Evolutionary conservation across 2,888 invertebrate species (phyloP), one percentile per base, ranked within the genome.

Genomic region (Julus scandinavius): DNA sequence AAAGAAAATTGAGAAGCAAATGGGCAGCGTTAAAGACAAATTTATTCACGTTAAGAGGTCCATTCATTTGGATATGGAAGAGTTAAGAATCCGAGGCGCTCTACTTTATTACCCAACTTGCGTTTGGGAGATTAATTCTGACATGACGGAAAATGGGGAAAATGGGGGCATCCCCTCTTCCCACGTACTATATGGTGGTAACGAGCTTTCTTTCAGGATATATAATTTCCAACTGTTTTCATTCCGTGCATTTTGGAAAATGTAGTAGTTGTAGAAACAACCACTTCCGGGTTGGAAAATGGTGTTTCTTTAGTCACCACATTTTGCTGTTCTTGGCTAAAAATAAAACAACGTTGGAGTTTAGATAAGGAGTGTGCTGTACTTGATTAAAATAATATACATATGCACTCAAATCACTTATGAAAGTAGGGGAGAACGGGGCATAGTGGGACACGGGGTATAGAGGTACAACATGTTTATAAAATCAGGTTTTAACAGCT

Each of bases 1-100:
- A 80, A 80, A 80, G 80, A 80, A 80, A 80, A 80, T 80, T 80
- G 80, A 80, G 80, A 80, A 80, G 80, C 80, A 80, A 80, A 80
- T 80, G 80, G 80, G 80, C 80, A 80, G 80, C 80, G 80, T 80
- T 80, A 80, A 80, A 80, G 80, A 80, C 80, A 80, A 80, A 80
- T 80, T 80, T 80, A 80, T 80, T 80, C 80, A 80, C 80, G 80
- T 80, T 80, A 80, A 80, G 80, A 80, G 80, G 38, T 80, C 80
- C 80, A 80, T 80, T 80, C 80, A 80, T 80, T 80, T 80, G 80
- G 80, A 80, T 80, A 80, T 80, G 80, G 29, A 38, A 80, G 80
- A 80, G 80, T 80, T 80, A 38, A 80, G 80, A 29, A 80, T 80
- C 13, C 80, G 29, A 9, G 80, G 80, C 11, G 38, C 29, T 80